phyloP scores from a whole-genome alignment of 1,140 invertebrate genomes.

The Drosophila paulistorum region DNA sequence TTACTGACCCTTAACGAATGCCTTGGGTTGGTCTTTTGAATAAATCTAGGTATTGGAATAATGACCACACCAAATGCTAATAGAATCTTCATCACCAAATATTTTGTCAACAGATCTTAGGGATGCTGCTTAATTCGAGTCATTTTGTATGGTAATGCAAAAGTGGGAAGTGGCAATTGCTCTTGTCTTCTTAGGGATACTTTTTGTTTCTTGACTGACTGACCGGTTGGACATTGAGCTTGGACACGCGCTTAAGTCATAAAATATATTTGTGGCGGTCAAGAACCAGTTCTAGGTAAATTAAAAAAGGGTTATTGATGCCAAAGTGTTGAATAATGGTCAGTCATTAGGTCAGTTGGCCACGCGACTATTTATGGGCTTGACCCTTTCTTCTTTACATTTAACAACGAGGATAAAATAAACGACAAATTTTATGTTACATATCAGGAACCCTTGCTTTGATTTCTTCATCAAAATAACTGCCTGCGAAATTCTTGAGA shows the following conservation, averaged over 20 bases:
- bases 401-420: background rate
- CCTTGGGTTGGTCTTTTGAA: background rate
- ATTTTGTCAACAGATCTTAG: slow-evolving; percentile 24
- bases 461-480: slow-evolving; percentile 21
- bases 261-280: slow-evolving; percentile 48
- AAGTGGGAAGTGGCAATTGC: slow-evolving; percentile 46
- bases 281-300: slow-evolving; percentile 58
- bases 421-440: background rate
- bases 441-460: background rate
- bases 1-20: slow-evolving; percentile 38
- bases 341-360: slow-evolving; percentile 45
- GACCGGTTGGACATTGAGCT: slow-evolving; percentile 23
- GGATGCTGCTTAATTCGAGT: slow-evolving; percentile 10
- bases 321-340: slow-evolving; percentile 46
- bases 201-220: slow-evolving; percentile 32
- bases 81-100: slow-evolving; percentile 20
- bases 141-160: slow-evolving; percentile 55
- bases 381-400: background rate
- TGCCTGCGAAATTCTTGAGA: slow-evolving; percentile 49
- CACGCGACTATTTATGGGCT: slow-evolving; percentile 42
- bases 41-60: background rate
- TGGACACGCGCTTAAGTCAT: slow-evolving; percentile 60
- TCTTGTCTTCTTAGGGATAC: slow-evolving; percentile 26
- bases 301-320: slow-evolving; percentile 11
- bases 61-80: slow-evolving; percentile 25